A percentile compares a stretch with the other conserved stretches of the same genome.
Evolutionary conservation across 1,140 invertebrate species (phyloP).

Genomic region (Adoxophyes honmai): DNA sequence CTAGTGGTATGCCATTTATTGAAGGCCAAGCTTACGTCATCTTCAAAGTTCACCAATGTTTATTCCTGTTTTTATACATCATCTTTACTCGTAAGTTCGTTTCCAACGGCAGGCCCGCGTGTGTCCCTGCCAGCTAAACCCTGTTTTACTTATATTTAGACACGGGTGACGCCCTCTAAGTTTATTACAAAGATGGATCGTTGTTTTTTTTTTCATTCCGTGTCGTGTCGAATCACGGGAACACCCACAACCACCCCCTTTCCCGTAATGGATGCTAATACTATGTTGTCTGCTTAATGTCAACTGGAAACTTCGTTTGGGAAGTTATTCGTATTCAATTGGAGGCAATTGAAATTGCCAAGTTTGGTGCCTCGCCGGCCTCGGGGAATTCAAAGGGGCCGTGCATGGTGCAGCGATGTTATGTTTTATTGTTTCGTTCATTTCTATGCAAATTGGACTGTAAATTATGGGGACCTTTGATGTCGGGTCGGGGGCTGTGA

Average conservation of each 20-base stretch:
- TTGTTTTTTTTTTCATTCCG: conserved; percentile 14
- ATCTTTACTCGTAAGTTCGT: not conserved
- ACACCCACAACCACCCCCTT: not conserved
- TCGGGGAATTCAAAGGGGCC: not conserved
- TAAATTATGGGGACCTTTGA: no score
- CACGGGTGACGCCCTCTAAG: conserved; percentile 10
- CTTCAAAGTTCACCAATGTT: no score
- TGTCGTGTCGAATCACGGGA: conserved; percentile 4
- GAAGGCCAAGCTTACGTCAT: no score
- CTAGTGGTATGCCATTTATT: no score
- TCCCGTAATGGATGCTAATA: conserved; percentile 5
- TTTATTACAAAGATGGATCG: conserved; percentile 16
- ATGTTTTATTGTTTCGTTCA: no score
- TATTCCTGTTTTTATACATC: no score
- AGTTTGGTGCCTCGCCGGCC: not conserved
- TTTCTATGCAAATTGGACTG: no score
- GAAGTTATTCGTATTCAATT: not conserved
- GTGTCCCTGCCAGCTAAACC: conserved; percentile 5
- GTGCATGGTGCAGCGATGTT: not conserved
- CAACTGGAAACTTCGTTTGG: conserved; percentile 1
- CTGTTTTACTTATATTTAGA: conserved; percentile 16
- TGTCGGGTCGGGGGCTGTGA: no score
- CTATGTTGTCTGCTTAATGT: conserved; percentile 7
- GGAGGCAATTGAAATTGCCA: not conserved
- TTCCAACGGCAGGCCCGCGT: not conserved